Percentiles rank a stretch among this genome's conserved stretches.
Evolutionary conservation across 2,888 invertebrate species (phyloP).

Genomic region (Diabrotica balteata): DNA sequence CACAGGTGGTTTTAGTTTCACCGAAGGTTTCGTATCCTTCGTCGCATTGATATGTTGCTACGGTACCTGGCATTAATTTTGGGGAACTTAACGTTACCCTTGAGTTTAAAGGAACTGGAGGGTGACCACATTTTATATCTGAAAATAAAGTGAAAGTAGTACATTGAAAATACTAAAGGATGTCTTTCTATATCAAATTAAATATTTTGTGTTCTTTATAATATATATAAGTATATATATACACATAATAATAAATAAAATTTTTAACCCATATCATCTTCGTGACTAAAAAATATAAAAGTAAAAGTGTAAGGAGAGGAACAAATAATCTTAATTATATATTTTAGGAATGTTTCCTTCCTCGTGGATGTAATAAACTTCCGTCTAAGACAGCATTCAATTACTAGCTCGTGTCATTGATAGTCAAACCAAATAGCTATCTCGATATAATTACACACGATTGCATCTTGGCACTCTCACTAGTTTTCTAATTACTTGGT

Average conservation of each 20-base stretch:
- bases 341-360: not conserved
- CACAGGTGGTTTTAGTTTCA: constrained; percentile 73
- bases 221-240: no score
- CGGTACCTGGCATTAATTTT: constrained; percentile 65
- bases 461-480: constrained; percentile 7
- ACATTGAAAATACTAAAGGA: no score
- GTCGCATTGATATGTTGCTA: constrained; percentile 84
- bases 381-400: constrained; percentile 5
- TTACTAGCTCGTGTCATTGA: constrained; percentile 3
- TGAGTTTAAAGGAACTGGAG: constrained; percentile 85
- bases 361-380: not conserved
- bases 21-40: constrained; percentile 89
- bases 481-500: constrained; percentile 11
- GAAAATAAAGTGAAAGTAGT: constrained; percentile 36
- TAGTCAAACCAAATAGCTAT: not conserved
- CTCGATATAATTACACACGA: not conserved
- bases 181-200: no score
- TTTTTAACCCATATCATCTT: no score
- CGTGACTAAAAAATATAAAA: no score
- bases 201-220: no score
- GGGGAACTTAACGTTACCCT: constrained; percentile 70
- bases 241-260: no score
- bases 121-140: constrained; percentile 76
- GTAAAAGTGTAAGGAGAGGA: no score
- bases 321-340: no score